Conservation (phyloP, 1,140 invertebrate species). For the Venustaconcha ellipsiformis region DNA sequence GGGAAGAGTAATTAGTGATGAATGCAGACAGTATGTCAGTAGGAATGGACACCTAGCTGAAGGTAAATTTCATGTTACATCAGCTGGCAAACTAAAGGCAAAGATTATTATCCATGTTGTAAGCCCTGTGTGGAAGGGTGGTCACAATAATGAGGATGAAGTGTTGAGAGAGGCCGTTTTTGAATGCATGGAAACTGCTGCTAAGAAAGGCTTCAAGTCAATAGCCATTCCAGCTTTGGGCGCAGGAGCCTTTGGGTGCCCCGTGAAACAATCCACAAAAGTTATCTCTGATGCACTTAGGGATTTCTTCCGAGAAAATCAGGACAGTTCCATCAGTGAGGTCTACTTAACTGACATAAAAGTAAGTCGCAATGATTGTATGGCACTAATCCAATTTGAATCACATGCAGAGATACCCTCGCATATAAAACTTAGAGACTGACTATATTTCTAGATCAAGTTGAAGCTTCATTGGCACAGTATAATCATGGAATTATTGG, state of each 20-base stretch:
- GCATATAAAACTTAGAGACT: too few relatives aligned
- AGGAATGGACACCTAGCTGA: background rate
- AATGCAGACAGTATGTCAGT: slow-evolving; percentile 6
- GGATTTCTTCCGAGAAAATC: slow-evolving; percentile 22
- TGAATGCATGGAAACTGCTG: slow-evolving; percentile 10
- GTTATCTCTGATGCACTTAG: slow-evolving; percentile 14
- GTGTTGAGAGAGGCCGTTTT: slow-evolving; percentile 17
- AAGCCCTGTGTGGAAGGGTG: slow-evolving; percentile 22
- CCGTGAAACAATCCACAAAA: background rate
- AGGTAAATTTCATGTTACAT: slow-evolving; percentile 7
- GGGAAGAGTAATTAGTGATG: slow-evolving; percentile 5
- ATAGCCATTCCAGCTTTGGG: slow-evolving; percentile 35
- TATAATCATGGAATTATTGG: too few relatives aligned
- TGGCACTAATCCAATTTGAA: too few relatives aligned
- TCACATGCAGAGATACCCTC: too few relatives aligned
- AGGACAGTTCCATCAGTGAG: slow-evolving; percentile 8
- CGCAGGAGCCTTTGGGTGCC: slow-evolving; percentile 17
- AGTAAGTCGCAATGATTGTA: too few relatives aligned
- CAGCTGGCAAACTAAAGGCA: slow-evolving; percentile 8
- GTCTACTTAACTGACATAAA: slow-evolving; percentile 22
- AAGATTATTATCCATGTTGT: slow-evolving; percentile 18
- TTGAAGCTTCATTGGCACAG: too few relatives aligned
- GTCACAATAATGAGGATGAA: slow-evolving; percentile 9
- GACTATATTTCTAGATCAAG: too few relatives aligned
- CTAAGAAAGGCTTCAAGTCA: slow-evolving; percentile 6